Base-by-base conservation (phyloP, 2,888 invertebrate genomes). In the Hypomecis atomaria region DNA sequence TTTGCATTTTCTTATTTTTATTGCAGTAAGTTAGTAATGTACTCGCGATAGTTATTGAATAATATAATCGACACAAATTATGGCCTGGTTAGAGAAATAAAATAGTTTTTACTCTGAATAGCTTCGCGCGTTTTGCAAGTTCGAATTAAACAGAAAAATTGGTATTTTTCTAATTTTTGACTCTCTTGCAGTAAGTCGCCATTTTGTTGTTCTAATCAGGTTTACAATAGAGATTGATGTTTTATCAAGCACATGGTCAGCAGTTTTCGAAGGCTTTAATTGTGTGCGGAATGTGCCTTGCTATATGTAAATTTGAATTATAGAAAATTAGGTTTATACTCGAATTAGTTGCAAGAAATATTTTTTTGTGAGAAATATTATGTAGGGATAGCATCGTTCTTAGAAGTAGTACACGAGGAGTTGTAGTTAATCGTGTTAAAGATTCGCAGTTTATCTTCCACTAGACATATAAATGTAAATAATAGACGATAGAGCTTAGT, bases 251-350 rank as follows among this genome's bases (percentile, higher is more conserved):
- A 87, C 89, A 88, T 84, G 87, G 86, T 88, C 89, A 79, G 81
- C 84, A 84, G 83, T 85, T 82, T 79, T 83, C 76, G 82, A 85
- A 82, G 91, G 90, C 89, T 90, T 90, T 88, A 88, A 88, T 84
- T 86, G 92, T 87, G 92, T 92, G 90, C 90, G 93, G 93, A 93
- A 92, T 93, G 93, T 93, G 93, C 93, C 93, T 93, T 93, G 93
- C 92, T 89, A 86, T 89, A 85, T 88, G 88, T 92, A 89, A 79
- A 88, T 90, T 89, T 84, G 85, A 77, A 82, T 81, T 76, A 82
- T 81, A 80, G 79, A 85, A 86, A 85, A 84, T 86, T 92, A 92
- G 91, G 89, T 89, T 87, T 90, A 92, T 87, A 90, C 91, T 90
- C 90, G 91, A 92, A 92, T 91, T 92, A 92, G 90, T 91, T 91